phyloP scores from a whole-genome alignment of 92 coral and sea anemone species.

The Zoanthus sansibaricus region DNA sequence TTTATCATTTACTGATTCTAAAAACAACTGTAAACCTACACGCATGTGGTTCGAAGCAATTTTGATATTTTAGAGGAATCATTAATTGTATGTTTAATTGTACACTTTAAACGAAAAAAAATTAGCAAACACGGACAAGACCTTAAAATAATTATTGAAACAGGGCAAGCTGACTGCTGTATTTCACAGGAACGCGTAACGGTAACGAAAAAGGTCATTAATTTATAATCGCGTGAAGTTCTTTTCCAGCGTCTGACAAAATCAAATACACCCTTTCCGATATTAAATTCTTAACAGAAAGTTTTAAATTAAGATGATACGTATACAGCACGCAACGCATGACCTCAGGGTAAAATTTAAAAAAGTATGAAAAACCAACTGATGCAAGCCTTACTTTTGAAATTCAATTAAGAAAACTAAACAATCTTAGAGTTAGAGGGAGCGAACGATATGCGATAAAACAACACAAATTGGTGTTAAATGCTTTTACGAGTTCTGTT shows the following conservation, averaged over 20 bases:
- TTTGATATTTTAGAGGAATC: not conserved
- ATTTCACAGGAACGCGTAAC: not conserved
- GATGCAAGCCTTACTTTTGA: not conserved
- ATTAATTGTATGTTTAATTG: too few species aligned
- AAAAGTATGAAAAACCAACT: not conserved
- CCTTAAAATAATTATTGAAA: too few species aligned
- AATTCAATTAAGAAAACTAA: not conserved
- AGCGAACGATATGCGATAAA: not conserved
- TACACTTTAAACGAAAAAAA: not conserved
- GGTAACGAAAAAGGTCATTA: not conserved
- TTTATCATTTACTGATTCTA: not conserved
- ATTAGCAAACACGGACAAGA: not conserved
- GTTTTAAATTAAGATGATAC: not conserved
- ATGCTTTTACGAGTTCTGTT: not conserved
- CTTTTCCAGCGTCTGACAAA: not conserved
- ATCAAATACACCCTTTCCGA: constrained; percentile 4
- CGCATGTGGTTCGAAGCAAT: too few species aligned
- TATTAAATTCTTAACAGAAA: not conserved
- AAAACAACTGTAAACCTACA: too few species aligned
- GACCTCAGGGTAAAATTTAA: not conserved
- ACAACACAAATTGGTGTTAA: not conserved
- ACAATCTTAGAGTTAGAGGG: not conserved
- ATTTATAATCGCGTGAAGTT: not conserved
- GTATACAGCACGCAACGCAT: not conserved
- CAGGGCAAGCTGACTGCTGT: too few species aligned